phyloP scores from a whole-genome alignment of 2,888 invertebrate genomes.

The Pharmacophagus antenor region DNA sequence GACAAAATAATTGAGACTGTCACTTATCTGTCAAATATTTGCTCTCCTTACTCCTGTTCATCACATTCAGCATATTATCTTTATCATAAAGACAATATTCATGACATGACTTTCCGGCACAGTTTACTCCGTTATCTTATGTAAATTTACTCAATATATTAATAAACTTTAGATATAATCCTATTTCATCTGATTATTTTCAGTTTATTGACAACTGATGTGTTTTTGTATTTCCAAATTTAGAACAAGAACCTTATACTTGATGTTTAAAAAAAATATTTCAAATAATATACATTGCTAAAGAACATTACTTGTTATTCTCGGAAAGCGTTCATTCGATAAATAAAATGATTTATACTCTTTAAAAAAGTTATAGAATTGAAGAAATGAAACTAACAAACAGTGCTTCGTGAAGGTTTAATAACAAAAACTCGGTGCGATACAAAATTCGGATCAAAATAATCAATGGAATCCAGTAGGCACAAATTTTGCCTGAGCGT shows the following conservation, averaged over 20 bases:
- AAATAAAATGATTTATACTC: no score
- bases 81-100: conserved; percentile 53
- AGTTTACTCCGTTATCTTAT: conserved; percentile 20
- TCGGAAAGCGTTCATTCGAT: no score
- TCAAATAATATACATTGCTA: no score
- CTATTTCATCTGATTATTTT: conserved; percentile 20
- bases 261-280: no score
- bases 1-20: no score
- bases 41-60: conserved; percentile 46
- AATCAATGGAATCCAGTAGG: background rate
- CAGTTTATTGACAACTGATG: background rate
- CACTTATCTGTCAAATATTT: conserved; percentile 45
- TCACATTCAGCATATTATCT: conserved; percentile 58
- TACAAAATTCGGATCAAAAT: background rate
- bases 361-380: no score
- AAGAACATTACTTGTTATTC: no score
- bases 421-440: conserved; percentile 3
- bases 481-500: background rate
- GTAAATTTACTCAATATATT: conserved; percentile 21
- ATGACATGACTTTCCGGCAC: conserved; percentile 41
- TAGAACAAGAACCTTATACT: no score
- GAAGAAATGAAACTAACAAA: no score
- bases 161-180: conserved; percentile 4
- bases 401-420: no score
- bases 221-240: background rate